A percentile compares a stretch with the other conserved stretches of the same genome.
Conservation (phyloP, 2,113 vertebrate species). For the Synchiropus splendidus region DNA sequence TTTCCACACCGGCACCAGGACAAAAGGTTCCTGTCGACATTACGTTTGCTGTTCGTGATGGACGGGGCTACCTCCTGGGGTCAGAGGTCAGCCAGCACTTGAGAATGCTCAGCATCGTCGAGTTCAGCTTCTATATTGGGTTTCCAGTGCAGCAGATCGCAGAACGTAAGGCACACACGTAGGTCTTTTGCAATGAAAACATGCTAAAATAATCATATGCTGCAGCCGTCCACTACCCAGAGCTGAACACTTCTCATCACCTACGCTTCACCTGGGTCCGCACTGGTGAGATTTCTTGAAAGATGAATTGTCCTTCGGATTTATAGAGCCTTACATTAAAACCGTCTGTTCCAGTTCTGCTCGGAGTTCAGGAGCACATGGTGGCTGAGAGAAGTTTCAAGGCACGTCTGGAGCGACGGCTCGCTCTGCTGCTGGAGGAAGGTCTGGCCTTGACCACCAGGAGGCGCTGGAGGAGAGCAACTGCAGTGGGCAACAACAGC, state of each 20-base stretch:
- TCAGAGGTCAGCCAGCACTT: conserved; percentile 82
- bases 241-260: conserved; percentile 82
- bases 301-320: not conserved
- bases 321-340: too few species aligned
- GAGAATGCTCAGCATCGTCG: conserved; percentile 82
- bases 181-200: too few species aligned
- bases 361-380: conserved; percentile 81
- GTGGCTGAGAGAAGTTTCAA: conserved; percentile 81
- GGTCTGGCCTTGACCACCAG: conserved; percentile 65
- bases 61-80: conserved; percentile 71
- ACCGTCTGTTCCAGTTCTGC: conserved; percentile 57
- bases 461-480: conserved; percentile 80
- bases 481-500: conserved; percentile 73
- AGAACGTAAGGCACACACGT: conserved; percentile 74
- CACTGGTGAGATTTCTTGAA: conserved; percentile 71
- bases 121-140: conserved; percentile 95
- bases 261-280: conserved; percentile 91
- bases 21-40: conserved; percentile 80
- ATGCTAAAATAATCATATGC: not conserved
- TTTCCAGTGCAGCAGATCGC: conserved; percentile 87
- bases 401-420: conserved; percentile 84
- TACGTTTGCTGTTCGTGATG: conserved; percentile 72
- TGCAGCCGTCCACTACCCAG: conserved; percentile 88
- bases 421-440: conserved; percentile 84
- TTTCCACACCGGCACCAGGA: conserved; percentile 20